Evolutionary conservation across 2,797 vertebrate genomes (phyloP).

Genomic region (Vultur gryphus): DNA sequence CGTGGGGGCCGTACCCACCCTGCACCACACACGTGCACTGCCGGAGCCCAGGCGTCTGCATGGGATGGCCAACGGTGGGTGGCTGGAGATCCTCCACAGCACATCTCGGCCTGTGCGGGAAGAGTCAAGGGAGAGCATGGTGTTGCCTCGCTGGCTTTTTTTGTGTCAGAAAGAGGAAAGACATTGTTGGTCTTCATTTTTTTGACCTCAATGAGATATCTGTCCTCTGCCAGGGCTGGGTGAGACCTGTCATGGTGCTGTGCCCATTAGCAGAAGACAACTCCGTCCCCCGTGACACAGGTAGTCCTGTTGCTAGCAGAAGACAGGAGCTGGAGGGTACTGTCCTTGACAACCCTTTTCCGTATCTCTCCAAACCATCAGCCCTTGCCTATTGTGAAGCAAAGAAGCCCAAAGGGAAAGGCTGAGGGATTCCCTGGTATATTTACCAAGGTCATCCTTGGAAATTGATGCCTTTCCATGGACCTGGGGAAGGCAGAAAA

Average conservation of each 20-base stretch:
- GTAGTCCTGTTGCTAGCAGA: background rate
- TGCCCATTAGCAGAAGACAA: background rate
- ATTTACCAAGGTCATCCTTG: background rate
- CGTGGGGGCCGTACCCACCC: fast-evolving
- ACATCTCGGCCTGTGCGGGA: background rate
- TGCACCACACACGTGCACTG: fast-evolving
- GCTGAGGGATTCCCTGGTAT: background rate
- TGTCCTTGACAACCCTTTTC: background rate
- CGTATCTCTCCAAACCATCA: background rate
- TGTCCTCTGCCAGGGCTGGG: background rate
- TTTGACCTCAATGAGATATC: background rate
- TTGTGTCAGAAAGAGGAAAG: background rate
- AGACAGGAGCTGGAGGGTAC: background rate
- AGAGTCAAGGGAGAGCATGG: background rate
- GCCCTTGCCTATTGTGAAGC: background rate
- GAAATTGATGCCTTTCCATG: background rate
- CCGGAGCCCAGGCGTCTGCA: fast-evolving
- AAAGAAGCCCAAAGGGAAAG: background rate
- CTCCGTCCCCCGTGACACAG: background rate
- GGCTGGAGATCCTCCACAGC: background rate
- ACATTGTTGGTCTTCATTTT: background rate
- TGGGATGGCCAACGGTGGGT: background rate
- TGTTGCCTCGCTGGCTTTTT: background rate
- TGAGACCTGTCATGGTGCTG: background rate
- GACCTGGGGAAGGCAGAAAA: background rate